phyloP scores from a whole-genome alignment of 1,140 invertebrate genomes.

The Zaprionus ghesquierei region DNA sequence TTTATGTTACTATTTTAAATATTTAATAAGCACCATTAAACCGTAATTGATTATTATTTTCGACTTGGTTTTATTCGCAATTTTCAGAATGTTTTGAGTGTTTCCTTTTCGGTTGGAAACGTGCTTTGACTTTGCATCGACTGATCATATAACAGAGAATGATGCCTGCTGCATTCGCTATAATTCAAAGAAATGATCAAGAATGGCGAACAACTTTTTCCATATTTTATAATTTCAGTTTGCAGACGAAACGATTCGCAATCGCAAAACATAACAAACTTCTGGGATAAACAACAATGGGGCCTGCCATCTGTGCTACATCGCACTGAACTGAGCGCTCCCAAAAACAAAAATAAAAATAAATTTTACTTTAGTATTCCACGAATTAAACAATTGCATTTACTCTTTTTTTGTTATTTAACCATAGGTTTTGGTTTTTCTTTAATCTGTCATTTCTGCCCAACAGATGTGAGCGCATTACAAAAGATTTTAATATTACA shows the following conservation, averaged over 20 bases:
- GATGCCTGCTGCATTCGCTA: slow-evolving; percentile 9
- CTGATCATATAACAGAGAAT: slow-evolving; percentile 29
- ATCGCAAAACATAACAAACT: slow-evolving; percentile 29
- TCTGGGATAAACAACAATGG: slow-evolving; percentile 49
- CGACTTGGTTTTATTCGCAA: slow-evolving; percentile 12
- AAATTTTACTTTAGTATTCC: slow-evolving; percentile 40
- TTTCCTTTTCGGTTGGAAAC: slow-evolving; percentile 26
- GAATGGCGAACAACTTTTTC: slow-evolving; percentile 21
- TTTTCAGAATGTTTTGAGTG: slow-evolving; percentile 24
- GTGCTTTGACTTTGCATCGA: slow-evolving; percentile 42
- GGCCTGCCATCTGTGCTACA: slow-evolving; percentile 53
- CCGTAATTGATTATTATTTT: slow-evolving; percentile 7
- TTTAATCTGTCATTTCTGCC: slow-evolving; percentile 30
- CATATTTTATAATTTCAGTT: slow-evolving; percentile 52
- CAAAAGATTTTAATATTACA: slow-evolving; percentile 26
- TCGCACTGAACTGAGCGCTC: slow-evolving; percentile 35
- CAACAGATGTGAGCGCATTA: slow-evolving; percentile 27
- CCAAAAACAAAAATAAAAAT: slow-evolving; percentile 47
- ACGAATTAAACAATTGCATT: slow-evolving; percentile 51
- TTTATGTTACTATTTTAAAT: slow-evolving; percentile 17
- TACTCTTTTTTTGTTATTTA: slow-evolving; percentile 39
- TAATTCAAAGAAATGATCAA: slow-evolving; percentile 8
- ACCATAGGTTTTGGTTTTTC: slow-evolving; percentile 23
- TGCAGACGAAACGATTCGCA: slow-evolving; percentile 9
- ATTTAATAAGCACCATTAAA: slow-evolving; percentile 12